Percentiles rank a stretch among this genome's conserved stretches.
phyloP scores from a whole-genome alignment of 2,113 vertebrate species.

The Pterocles orientalis region DNA sequence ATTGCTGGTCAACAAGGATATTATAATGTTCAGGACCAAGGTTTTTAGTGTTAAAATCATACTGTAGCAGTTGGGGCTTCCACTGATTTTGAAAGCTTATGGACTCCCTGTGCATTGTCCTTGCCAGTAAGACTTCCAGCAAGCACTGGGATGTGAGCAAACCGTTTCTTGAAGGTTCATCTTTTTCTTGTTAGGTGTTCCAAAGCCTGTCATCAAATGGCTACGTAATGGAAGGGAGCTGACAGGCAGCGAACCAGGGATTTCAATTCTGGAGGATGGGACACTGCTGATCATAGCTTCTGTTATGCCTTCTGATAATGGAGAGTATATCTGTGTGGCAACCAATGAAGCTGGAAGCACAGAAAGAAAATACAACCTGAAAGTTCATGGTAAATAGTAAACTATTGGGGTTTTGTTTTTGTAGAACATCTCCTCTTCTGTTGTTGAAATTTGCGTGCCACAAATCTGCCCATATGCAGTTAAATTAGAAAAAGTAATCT shows the following conservation, averaged over 20 bases:
- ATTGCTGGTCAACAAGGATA: neutral
- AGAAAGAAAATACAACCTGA: slow-evolving; percentile 92
- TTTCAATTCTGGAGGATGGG: slow-evolving; percentile 87
- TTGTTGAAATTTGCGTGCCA: neutral
- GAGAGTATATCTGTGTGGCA: slow-evolving; percentile 91
- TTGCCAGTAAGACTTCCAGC: neutral
- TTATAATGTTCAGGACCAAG: neutral
- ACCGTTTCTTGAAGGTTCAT: neutral
- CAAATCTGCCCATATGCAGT: neutral
- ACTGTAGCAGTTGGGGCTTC: neutral
- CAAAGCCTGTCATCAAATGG: slow-evolving; percentile 93
- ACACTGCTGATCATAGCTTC: slow-evolving; percentile 85
- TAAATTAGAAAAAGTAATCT: neutral
- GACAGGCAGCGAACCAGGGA: slow-evolving; percentile 84
- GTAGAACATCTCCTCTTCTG: neutral
- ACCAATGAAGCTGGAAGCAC: slow-evolving; percentile 91
- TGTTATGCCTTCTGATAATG: slow-evolving; percentile 83
- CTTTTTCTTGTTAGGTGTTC: slow-evolving; percentile 78
- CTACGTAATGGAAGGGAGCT: slow-evolving; percentile 87
- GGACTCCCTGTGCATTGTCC: neutral
- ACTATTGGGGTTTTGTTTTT: neutral
- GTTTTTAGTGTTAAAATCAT: neutral
- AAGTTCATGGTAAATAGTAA: slow-evolving; percentile 86
- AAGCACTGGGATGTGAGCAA: neutral
- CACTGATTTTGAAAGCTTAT: neutral